Conservation (phyloP, 2,113 vertebrate species). For the Sardina pilchardus region DNA sequence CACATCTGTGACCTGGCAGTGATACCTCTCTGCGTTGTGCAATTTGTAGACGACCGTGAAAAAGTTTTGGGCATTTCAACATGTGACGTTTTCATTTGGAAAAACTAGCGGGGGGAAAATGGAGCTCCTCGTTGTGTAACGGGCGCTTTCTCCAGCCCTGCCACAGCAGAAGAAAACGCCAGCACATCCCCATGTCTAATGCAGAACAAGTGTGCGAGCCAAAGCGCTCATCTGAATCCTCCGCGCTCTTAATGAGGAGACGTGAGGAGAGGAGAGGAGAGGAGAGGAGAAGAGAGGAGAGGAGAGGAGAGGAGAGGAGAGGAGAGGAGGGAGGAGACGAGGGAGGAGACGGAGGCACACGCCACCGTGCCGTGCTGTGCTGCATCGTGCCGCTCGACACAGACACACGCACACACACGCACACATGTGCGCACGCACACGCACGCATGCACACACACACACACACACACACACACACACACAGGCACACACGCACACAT, state of each 20-base stretch:
- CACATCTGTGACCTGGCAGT: background rate
- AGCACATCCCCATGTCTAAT: background rate
- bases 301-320: background rate
- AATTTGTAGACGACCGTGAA: too few species aligned
- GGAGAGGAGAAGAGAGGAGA: background rate
- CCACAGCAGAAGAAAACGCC: background rate
- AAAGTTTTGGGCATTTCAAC: background rate
- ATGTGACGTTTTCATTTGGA: background rate
- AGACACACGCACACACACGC: too few species aligned
- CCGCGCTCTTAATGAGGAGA: constrained; percentile 2
- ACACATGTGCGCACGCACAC: too few species aligned
- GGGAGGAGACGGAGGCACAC: background rate
- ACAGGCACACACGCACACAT: too few species aligned
- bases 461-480: too few species aligned
- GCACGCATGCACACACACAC: too few species aligned
- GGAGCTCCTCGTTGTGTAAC: background rate
- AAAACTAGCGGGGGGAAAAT: background rate
- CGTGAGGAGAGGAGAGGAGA: background rate
- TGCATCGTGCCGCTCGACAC: too few species aligned
- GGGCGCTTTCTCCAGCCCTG: background rate
- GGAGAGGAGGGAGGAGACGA: too few species aligned
- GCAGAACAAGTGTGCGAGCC: background rate
- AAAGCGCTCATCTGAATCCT: background rate
- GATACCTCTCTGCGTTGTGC: background rate
- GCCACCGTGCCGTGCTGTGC: background rate